These are phyloP conservation scores for Sycon ciliatum DNA, from an alignment of 37 sponge, comb jelly and placozoan genomes.

Conservation along the genomic window DNA sequence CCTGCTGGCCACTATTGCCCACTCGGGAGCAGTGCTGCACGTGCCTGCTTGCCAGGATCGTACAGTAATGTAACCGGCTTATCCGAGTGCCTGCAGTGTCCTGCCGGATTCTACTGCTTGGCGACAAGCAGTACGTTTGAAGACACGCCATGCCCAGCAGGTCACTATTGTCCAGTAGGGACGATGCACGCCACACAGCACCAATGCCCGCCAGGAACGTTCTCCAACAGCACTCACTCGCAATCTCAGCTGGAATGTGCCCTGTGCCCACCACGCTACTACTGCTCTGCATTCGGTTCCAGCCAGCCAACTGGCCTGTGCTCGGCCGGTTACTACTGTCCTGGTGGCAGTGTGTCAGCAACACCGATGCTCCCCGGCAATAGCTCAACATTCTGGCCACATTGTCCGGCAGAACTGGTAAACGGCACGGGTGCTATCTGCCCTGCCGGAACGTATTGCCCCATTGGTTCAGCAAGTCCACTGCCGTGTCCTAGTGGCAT, in stretches of 20 bases:
- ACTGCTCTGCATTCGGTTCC: constrained; percentile 20
- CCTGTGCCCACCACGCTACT: constrained; percentile 24
- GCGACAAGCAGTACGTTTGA: neutral
- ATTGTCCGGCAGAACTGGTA: too few relatives aligned
- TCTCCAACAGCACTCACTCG: neutral
- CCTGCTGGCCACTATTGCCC: constrained; percentile 23
- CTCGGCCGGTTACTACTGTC: constrained; percentile 33
- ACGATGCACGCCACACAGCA: too few relatives aligned
- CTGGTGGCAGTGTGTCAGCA: too few relatives aligned
- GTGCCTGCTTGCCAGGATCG: constrained; percentile 9
- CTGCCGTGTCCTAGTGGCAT: constrained; percentile 22
- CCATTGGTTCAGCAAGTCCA: constrained; percentile 13
- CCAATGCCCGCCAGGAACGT: constrained; percentile 10
- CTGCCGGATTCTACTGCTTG: constrained; percentile 18
- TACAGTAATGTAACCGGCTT: constrained; percentile 14
- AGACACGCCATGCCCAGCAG: neutral
- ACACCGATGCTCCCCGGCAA: too few relatives aligned
- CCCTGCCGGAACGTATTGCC: constrained; percentile 26
- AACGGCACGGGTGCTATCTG: constrained; percentile 27
- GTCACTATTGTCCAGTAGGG: neutral
- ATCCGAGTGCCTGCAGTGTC: constrained; percentile 14
- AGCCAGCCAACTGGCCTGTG: constrained; percentile 14
- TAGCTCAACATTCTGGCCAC: too few relatives aligned
- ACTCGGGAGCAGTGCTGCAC: neutral
- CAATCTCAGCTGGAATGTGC: constrained; percentile 14